Base-by-base conservation (phyloP, 2,888 invertebrate species). In the Nineta flava region DNA sequence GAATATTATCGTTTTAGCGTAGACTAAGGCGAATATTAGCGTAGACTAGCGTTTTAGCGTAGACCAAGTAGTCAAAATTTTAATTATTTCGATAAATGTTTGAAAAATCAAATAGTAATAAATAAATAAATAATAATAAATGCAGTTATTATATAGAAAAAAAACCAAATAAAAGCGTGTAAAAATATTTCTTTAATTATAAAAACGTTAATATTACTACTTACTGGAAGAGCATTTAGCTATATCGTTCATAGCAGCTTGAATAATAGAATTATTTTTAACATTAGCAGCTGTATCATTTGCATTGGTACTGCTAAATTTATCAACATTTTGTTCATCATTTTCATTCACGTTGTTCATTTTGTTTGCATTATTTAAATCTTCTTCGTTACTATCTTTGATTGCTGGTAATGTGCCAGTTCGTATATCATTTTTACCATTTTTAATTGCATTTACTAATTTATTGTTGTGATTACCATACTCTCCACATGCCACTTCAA, bases 401-500 rank as follows among this genome's bases (percentile, higher is more conserved):
- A 71, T 62, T 1, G 74, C 76, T 0, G 83, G 81, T 0, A 81
- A 77, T 55, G 75, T 70, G n/a, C 81, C 79, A 34, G 75, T 76
- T 56, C 86, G 79, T 59, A 88, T 85, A 60, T 90, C 87, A 57
- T 80, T 75, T 60, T 82, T 81, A 48, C 92, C 90, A 64, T 88
- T 88, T 55, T 83, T 78, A 48, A 93, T 88, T 7, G 92, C 91
- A 9, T 79, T 77, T 6, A 92, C 90, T 48, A 93, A 70, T 59
- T 81, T 86, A 55, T 81, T 77, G 1, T 84, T 87, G 60, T 92
- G 85, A 61, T 92, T 88, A 49, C 96, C 96, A 64, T 95, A 93
- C 66, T 96, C 95, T 0, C 95, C 95, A 62, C 93, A 92, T 0
- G 95, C 92, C 3, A 96, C 92, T 69, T 96, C 95, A 68, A 94